Evolutionary conservation across 35 echinoderm and acorn worm species (phyloP).

Genomic region (Holothuria glaberrima): DNA sequence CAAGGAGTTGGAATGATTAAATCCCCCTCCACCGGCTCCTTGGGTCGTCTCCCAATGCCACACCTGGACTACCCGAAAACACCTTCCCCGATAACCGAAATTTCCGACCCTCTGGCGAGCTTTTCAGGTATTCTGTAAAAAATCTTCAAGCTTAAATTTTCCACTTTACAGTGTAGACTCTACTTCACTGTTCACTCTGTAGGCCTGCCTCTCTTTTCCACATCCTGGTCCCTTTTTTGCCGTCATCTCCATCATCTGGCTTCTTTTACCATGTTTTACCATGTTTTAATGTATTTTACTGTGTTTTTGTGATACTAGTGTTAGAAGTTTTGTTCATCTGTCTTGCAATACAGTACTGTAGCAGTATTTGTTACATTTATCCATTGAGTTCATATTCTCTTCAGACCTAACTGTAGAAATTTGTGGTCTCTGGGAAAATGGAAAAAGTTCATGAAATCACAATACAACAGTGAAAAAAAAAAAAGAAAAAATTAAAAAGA

Average conservation of each 20-base stretch:
- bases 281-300: no score
- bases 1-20: slow-evolving; percentile 65
- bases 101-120: slow-evolving; percentile 60
- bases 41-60: slow-evolving; percentile 80
- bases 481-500: no score
- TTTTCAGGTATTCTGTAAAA: slow-evolving; percentile 79
- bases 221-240: no score
- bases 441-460: no score
- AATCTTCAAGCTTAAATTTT: no score
- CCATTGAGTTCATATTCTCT: no score
- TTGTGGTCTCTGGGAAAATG: no score
- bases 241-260: neutral
- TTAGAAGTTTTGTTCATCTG: neutral
- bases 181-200: no score
- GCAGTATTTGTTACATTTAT: neutral
- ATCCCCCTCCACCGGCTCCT: slow-evolving; percentile 85
- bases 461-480: no score
- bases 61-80: slow-evolving; percentile 63
- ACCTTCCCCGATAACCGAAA: slow-evolving; percentile 72
- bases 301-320: neutral
- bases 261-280: neutral
- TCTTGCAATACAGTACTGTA: neutral
- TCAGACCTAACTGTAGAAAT: no score
- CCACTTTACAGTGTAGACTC: no score
- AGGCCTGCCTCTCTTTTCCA: no score